These are phyloP conservation scores for Pseudanteris insignis DNA, from an alignment of 2,888 invertebrate genomes.

Conservation along the genomic window DNA sequence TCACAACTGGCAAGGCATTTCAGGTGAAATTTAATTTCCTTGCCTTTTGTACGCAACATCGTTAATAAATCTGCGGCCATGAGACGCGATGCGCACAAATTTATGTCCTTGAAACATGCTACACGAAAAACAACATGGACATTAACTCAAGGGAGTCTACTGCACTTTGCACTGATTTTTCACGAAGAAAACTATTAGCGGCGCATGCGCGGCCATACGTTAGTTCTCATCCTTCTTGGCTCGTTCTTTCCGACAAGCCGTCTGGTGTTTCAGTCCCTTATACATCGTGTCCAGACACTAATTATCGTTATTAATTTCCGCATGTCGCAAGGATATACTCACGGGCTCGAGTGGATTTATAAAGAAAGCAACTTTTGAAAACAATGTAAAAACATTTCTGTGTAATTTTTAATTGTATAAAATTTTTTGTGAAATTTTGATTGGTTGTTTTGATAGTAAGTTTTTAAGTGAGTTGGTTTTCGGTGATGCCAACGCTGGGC, in stretches of 20 bases:
- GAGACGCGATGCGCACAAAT: slow-evolving; percentile 6
- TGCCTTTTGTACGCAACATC: not conserved
- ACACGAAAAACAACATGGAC: slow-evolving; percentile 18
- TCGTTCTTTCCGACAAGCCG: slow-evolving; percentile 15
- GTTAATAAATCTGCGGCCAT: slow-evolving; percentile 1
- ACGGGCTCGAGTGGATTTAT: too few relatives aligned
- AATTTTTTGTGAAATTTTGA: too few relatives aligned
- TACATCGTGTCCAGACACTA: slow-evolving; percentile 31
- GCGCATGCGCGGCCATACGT: slow-evolving; percentile 21
- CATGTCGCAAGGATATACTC: slow-evolving; percentile 21
- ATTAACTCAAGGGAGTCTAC: slow-evolving; percentile 16
- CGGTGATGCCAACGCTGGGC: too few relatives aligned
- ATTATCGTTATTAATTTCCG: slow-evolving; percentile 42
- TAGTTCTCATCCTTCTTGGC: slow-evolving; percentile 11
- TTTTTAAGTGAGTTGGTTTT: too few relatives aligned
- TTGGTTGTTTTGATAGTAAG: too few relatives aligned
- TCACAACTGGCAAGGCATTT: too few relatives aligned
- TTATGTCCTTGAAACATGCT: slow-evolving; percentile 7
- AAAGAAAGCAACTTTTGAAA: too few relatives aligned
- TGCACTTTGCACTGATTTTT: slow-evolving; percentile 20
- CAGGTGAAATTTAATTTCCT: not conserved
- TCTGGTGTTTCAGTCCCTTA: slow-evolving; percentile 23
- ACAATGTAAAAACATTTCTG: too few relatives aligned
- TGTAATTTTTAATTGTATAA: too few relatives aligned
- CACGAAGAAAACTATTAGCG: slow-evolving; percentile 23